phyloP scores from a whole-genome alignment of 2,113 vertebrate species.

The Mustelus asterias region DNA sequence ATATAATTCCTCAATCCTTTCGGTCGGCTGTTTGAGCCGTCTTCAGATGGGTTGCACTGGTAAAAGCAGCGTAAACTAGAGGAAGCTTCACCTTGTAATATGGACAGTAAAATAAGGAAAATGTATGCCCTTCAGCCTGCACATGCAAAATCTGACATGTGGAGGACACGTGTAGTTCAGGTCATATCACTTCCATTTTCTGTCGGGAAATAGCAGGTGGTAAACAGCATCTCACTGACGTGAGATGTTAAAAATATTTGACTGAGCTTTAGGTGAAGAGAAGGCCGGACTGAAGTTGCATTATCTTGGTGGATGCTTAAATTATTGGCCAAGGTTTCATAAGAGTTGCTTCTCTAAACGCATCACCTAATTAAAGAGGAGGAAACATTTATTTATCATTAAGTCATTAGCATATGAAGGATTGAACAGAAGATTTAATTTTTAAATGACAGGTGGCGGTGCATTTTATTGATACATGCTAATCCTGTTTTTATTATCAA shows the following conservation, averaged over 20 bases:
- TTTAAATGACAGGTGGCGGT: slow-evolving; percentile 95
- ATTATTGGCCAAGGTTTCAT: not conserved
- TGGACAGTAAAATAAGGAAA: not conserved
- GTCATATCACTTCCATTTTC: slow-evolving; percentile 2
- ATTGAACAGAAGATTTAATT: slow-evolving; percentile 76
- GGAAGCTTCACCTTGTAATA: not conserved
- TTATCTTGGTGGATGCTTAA: not conserved
- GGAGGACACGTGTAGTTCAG: not conserved
- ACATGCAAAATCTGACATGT: not conserved
- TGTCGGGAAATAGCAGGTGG: not conserved
- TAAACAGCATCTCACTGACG: not conserved
- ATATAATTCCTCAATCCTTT: not conserved
- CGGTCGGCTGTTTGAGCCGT: not conserved
- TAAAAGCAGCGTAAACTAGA: not conserved
- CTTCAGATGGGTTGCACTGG: not conserved
- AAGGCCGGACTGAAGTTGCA: no score
- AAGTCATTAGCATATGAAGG: slow-evolving; percentile 77
- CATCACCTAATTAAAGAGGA: slow-evolving; percentile 56
- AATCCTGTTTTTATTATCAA: slow-evolving; percentile 99
- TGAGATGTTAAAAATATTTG: not conserved
- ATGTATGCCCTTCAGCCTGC: not conserved
- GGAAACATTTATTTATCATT: slow-evolving; percentile 72
- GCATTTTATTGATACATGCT: slow-evolving; percentile 86
- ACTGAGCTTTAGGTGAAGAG: not conserved
- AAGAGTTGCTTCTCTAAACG: not conserved